phyloP scores from a whole-genome alignment of 2,888 invertebrate genomes.

The Acronicta alni region DNA sequence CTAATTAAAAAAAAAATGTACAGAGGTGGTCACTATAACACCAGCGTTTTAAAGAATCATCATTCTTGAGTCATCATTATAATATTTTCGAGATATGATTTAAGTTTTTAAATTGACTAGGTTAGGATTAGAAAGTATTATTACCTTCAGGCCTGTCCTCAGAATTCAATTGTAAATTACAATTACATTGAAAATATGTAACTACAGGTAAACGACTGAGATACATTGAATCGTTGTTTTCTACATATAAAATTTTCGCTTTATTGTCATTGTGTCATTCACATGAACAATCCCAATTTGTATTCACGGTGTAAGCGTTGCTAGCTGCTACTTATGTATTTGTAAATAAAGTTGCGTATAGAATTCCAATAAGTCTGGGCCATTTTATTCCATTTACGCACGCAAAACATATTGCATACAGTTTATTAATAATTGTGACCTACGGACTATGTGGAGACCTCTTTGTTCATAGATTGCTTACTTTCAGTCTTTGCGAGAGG shows the following conservation, averaged over 20 bases:
- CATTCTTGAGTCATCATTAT: too few species aligned
- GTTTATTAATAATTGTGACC: slow-evolving; percentile 23
- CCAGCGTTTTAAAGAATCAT: too few species aligned
- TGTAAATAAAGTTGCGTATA: slow-evolving; percentile 39
- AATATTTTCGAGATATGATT: too few species aligned
- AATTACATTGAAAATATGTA: background rate
- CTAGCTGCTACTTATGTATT: slow-evolving; percentile 41
- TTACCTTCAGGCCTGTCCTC: background rate
- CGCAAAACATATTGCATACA: slow-evolving; percentile 23
- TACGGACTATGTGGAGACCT: slow-evolving; percentile 17
- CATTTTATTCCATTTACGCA: slow-evolving; percentile 34
- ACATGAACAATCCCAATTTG: slow-evolving; percentile 30
- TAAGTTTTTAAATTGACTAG: too few species aligned
- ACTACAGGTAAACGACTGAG: background rate
- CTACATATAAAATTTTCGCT: slow-evolving; percentile 8
- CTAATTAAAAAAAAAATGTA: too few species aligned
- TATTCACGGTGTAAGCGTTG: slow-evolving; percentile 37
- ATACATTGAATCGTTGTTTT: slow-evolving; percentile 14
- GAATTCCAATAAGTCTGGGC: slow-evolving; percentile 33
- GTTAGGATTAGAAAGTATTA: too few species aligned
- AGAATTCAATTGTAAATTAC: background rate
- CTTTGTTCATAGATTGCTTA: slow-evolving; percentile 53
- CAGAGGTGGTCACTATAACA: too few species aligned
- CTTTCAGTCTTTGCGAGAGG: slow-evolving; percentile 58
- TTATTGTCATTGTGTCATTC: slow-evolving; percentile 32